phyloP scores from a whole-genome alignment of 2,888 invertebrate species.

The Icerya purchasi region DNA sequence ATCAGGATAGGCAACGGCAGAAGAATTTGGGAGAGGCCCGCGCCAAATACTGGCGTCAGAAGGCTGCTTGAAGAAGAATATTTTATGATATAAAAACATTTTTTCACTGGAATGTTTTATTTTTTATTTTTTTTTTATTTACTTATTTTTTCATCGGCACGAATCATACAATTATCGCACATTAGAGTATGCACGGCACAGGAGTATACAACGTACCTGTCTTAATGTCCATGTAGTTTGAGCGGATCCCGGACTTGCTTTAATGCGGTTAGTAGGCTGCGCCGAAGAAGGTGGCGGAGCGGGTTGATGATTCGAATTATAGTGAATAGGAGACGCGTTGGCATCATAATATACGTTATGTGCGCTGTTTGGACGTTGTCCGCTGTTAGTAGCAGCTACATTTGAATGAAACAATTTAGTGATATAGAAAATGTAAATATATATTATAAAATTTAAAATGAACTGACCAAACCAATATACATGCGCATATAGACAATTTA shows the following conservation, averaged over 20 bases:
- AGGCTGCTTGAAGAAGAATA: not conserved
- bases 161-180: no score
- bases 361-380: slow-evolving; percentile 41
- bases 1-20: not conserved
- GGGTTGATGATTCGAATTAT: slow-evolving; percentile 30
- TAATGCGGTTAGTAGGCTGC: slow-evolving; percentile 31
- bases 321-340: slow-evolving; percentile 46
- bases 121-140: no score
- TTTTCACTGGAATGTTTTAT: no score
- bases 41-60: not conserved
- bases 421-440: no score
- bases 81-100: no score
- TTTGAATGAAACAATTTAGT: no score
- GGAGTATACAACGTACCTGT: slow-evolving; percentile 34
- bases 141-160: no score
- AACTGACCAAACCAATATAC: no score
- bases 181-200: no score
- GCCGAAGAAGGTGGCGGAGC: slow-evolving; percentile 2
- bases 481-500: no score
- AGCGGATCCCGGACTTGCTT: slow-evolving; percentile 47
- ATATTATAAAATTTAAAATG: no score
- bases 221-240: slow-evolving; percentile 41
- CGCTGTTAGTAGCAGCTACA: slow-evolving; percentile 10
- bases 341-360: slow-evolving; percentile 58
- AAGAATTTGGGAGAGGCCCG: not conserved